Base-by-base conservation (phyloP, 2,113 vertebrate species). In the Mormoops blainvillei region DNA sequence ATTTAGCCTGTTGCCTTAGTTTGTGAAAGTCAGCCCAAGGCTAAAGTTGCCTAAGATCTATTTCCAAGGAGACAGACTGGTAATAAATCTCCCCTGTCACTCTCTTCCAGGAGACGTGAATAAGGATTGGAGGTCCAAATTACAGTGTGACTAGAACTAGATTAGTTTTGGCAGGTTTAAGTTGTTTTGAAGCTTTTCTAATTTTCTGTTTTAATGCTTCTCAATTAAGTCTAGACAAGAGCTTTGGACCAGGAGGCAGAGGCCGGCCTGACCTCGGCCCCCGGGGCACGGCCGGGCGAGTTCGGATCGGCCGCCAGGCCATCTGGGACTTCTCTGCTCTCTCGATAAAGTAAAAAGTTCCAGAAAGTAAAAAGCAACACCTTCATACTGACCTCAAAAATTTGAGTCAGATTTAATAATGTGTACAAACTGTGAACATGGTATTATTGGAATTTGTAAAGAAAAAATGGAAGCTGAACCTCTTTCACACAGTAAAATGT, bases 31-130 rank as follows among this genome's bases (percentile, higher is more conserved):
- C 45, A 91, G 83, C 89, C 86, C 16, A 80, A 65, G 87, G 91
- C 77, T 84, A 77, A n/a, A 63, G 84, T 48, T 81, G 63, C 84
- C 92, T 93, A 41, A 76, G 78, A 84, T 97, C 63, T 86, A 16
- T 87, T 94, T 94, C 93, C 58, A 80, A 87, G 95, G 87, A 96
- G 76, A 84, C 87, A n/a, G 50, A 41, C 58, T 83, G 67, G n/a
- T 87, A 68, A 63, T 96, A 89, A 89, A 95, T 96, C 95, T n/a
- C 52, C 80, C 36, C 58, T 95, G 63, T 91, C 86, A 41, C 43
- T 94, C 73, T 87, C 36, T 77, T 71, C 91, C 36, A 86, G 52
- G 92, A 81, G 65, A 65, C 48, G 22, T 56, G n/a, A n/a, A n/a
- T n/a, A 87, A n/a, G 45, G 26, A 41, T 28, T 86, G 58, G 36